Percentiles rank a stretch among this genome's conserved stretches.
These are phyloP conservation scores for Dolichallabes microphthalmus DNA, from an alignment of 2,113 vertebrate genomes.

Conservation along the genomic window DNA sequence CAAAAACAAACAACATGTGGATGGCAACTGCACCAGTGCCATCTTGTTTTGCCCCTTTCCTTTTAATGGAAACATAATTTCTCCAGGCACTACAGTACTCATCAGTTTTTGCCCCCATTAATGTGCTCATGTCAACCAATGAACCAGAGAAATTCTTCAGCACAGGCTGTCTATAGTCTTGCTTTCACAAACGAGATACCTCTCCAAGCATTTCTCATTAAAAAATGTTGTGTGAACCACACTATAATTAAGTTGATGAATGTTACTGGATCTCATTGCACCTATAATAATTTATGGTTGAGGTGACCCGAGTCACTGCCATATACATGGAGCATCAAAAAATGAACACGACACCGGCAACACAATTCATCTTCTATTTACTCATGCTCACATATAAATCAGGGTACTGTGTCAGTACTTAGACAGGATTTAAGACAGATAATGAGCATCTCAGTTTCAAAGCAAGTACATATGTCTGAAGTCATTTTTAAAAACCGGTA, in stretches of 20 bases:
- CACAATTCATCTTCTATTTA: conserved; percentile 7
- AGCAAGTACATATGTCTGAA: background rate
- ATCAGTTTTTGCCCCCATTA: conserved; percentile 42
- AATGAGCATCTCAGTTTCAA: conserved; percentile 5
- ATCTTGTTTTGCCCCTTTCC: conserved; percentile 9
- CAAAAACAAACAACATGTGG: too few relatives aligned
- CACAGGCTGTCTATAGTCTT: conserved; percentile 52
- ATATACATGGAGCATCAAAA: conserved; percentile 63
- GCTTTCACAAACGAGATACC: conserved; percentile 66
- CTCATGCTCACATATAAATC: background rate
- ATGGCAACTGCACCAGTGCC: background rate
- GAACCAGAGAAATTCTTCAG: conserved; percentile 28
- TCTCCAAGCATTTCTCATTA: conserved; percentile 57
- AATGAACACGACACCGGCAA: conserved; percentile 16
- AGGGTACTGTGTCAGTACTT: background rate
- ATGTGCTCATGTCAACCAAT: conserved; percentile 15
- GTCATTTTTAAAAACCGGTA: conserved; percentile 4
- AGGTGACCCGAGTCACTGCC: conserved; percentile 59
- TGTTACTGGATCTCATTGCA: conserved; percentile 58
- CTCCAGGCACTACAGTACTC: conserved; percentile 8
- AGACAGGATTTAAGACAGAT: conserved; percentile 8
- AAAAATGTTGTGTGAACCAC: conserved; percentile 60
- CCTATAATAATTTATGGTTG: conserved; percentile 65
- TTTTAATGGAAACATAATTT: conserved; percentile 26
- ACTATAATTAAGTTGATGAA: conserved; percentile 78